These are phyloP conservation scores for Heliconius aoede DNA, from an alignment of 2,888 invertebrate species.

Conservation along the genomic window DNA sequence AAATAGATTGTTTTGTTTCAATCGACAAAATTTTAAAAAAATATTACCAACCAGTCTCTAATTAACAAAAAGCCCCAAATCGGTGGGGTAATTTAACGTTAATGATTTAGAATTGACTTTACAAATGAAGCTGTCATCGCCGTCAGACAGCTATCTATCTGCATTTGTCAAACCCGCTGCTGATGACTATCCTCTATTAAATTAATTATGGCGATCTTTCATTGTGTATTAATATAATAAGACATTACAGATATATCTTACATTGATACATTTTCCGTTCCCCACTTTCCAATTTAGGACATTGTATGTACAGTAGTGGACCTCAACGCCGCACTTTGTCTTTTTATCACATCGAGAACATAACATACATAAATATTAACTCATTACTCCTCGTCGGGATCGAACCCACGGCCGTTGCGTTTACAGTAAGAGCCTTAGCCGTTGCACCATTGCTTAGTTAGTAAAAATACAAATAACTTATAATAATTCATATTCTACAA, in stretches of 20 bases:
- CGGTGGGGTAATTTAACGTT: slow-evolving; percentile 39
- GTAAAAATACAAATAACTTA: neutral
- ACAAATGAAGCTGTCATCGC: slow-evolving; percentile 78
- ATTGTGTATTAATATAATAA: slow-evolving; percentile 22
- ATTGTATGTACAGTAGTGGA: neutral
- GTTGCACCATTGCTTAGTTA: neutral
- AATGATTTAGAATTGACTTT: slow-evolving; percentile 66
- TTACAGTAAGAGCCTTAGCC: neutral
- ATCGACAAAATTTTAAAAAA: neutral
- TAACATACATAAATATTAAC: neutral
- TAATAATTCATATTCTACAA: slow-evolving; percentile 25
- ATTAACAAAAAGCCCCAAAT: slow-evolving; percentile 27
- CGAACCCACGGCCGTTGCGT: neutral
- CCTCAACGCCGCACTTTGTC: neutral
- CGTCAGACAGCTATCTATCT: slow-evolving; percentile 67
- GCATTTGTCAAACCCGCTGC: slow-evolving; percentile 66
- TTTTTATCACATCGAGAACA: neutral
- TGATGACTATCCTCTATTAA: slow-evolving; percentile 63
- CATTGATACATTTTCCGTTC: neutral
- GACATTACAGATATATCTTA: neutral
- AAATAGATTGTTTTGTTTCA: neutral
- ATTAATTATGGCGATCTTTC: slow-evolving; percentile 55
- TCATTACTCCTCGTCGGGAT: neutral
- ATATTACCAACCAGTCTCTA: neutral
- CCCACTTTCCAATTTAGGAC: neutral